Conservation (phyloP, 2,888 invertebrate genomes). For the Caenorhabditis zanzibari region DNA sequence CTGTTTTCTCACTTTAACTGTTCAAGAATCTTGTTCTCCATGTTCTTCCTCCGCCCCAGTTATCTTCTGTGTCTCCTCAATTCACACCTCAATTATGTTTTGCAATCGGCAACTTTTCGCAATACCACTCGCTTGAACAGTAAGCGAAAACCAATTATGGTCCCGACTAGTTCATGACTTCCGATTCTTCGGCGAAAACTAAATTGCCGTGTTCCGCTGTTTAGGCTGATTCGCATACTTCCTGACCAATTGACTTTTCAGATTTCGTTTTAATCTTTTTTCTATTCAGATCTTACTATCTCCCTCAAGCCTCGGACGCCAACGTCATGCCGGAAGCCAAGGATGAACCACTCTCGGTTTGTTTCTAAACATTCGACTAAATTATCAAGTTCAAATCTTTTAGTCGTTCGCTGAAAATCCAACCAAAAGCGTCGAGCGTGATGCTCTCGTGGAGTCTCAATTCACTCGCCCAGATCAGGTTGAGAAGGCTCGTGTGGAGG, state of each 20-base stretch:
- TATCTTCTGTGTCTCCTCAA: not conserved
- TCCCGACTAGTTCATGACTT: conserved; percentile 49
- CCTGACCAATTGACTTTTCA: conserved; percentile 21
- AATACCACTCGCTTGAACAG: not conserved
- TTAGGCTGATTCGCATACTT: conserved; percentile 14
- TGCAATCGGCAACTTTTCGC: conserved; percentile 21
- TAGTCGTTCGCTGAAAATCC: conserved; percentile 59
- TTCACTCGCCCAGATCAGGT: conserved; percentile 37
- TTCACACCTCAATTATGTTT: conserved; percentile 36
- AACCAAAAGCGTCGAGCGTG: conserved; percentile 45
- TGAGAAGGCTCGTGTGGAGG: conserved; percentile 26
- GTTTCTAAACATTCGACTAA: too few relatives aligned
- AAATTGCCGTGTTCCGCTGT: conserved; percentile 63
- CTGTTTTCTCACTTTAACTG: not conserved
- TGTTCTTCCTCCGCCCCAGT: too few relatives aligned
- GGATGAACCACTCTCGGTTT: conserved; percentile 36
- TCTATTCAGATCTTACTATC: conserved; percentile 20
- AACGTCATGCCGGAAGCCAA: conserved; percentile 22
- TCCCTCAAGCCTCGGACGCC: conserved; percentile 5
- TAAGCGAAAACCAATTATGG: conserved; percentile 51
- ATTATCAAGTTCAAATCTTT: not conserved
- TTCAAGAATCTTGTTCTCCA: not conserved
- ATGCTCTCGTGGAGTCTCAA: conserved; percentile 34
- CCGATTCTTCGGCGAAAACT: conserved; percentile 7
- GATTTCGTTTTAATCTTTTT: not conserved